Percentiles rank a stretch among this genome's conserved stretches.
Conservation (phyloP, 1,140 invertebrate species). For the Onthophagus taurus region DNA sequence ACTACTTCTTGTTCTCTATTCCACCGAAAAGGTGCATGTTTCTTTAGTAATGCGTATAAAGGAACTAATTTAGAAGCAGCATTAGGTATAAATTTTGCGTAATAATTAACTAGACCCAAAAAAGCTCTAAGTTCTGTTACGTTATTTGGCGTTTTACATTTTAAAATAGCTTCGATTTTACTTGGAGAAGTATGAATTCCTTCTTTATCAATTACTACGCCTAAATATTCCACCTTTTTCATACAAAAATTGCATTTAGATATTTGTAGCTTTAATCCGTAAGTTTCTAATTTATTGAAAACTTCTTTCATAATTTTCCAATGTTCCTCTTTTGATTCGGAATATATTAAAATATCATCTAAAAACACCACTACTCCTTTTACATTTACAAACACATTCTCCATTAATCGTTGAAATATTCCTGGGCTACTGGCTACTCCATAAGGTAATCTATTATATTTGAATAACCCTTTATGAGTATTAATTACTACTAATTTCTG, state of each 20-base stretch:
- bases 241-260: slow-evolving; percentile 12
- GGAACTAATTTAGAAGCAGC: slow-evolving; percentile 15
- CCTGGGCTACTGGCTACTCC: slow-evolving; percentile 1
- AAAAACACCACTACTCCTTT: too few relatives aligned
- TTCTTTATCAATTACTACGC: slow-evolving; percentile 8
- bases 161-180: slow-evolving; percentile 29
- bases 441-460: slow-evolving; percentile 8
- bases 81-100: slow-evolving; percentile 28
- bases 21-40: slow-evolving; percentile 29
- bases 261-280: slow-evolving; percentile 6
- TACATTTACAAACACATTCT: too few relatives aligned
- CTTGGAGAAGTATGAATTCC: slow-evolving; percentile 6
- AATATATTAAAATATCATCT: slow-evolving; percentile 22
- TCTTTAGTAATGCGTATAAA: slow-evolving; percentile 9
- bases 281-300: background rate
- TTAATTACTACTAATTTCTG: slow-evolving; percentile 20
- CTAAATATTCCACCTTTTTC: slow-evolving; percentile 4
- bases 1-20: background rate
- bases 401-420: slow-evolving; percentile 10
- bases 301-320: background rate
- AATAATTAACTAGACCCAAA: slow-evolving; percentile 34
- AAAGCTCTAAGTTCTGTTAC: slow-evolving; percentile 27
- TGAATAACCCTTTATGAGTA: slow-evolving; percentile 19
- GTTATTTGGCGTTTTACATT: slow-evolving; percentile 23
- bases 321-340: background rate